Evolutionary conservation across 2,113 vertebrate genomes (phyloP).

Genomic region (Lagopus muta): DNA sequence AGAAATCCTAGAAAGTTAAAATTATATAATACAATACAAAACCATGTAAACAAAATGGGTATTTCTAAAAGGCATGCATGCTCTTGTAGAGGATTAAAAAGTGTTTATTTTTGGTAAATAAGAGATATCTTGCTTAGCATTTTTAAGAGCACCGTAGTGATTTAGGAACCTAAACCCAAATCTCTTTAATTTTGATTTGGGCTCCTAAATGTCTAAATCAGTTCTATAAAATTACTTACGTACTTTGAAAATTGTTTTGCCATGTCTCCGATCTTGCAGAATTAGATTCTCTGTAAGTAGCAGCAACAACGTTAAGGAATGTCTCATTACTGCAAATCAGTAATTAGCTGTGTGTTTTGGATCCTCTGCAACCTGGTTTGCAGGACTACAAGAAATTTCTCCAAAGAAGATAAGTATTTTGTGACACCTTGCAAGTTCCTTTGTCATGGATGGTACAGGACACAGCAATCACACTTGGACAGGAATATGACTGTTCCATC

Average conservation of each 20-base stretch:
- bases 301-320: neutral
- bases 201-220: slow-evolving; percentile 27
- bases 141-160: slow-evolving; percentile 65
- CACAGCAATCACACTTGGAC: neutral
- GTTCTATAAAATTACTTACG: neutral
- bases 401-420: neutral
- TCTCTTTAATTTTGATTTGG: neutral
- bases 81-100: slow-evolving; percentile 49
- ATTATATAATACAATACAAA: slow-evolving; percentile 63
- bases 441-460: neutral
- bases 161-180: slow-evolving; percentile 42
- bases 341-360: neutral
- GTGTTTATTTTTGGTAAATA: slow-evolving; percentile 55
- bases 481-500: neutral
- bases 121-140: neutral
- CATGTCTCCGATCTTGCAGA: neutral
- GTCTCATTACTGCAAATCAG: neutral
- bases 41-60: slow-evolving; percentile 66
- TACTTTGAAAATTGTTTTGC: slow-evolving; percentile 11
- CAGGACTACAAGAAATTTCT: neutral
- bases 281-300: neutral
- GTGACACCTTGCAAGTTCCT: neutral
- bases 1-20: slow-evolving; percentile 68
- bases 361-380: neutral
- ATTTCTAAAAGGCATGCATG: slow-evolving; percentile 50